Evolutionary conservation across 2,113 vertebrate species (phyloP).

Genomic region (Pterocles burchelli): DNA sequence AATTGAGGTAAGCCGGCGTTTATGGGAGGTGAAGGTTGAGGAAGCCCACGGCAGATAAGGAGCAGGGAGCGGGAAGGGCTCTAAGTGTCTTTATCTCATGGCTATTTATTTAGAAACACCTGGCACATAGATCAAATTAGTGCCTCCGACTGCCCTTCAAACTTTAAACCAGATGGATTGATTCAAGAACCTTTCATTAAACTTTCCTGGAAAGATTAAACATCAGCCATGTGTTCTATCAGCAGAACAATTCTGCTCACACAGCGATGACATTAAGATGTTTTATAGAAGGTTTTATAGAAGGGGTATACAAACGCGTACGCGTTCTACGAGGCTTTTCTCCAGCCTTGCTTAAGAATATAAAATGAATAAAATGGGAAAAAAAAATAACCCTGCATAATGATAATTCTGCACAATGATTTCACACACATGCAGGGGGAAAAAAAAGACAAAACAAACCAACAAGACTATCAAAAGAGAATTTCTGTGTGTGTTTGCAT

Average conservation of each 20-base stretch:
- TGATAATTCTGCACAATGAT: background rate
- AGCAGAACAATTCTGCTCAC: conserved; percentile 10
- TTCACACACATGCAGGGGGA: background rate
- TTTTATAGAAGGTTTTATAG: background rate
- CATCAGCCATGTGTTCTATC: conserved; percentile 23
- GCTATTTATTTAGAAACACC: conserved; percentile 55
- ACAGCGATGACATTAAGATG: background rate
- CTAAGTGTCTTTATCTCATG: background rate
- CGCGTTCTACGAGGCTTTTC: background rate
- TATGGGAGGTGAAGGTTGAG: background rate
- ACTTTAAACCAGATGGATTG: conserved; percentile 58
- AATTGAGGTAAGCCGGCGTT: background rate
- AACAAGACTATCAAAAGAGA: background rate
- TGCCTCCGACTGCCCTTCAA: conserved; percentile 49
- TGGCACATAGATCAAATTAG: conserved; percentile 8
- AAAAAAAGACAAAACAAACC: background rate
- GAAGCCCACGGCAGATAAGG: background rate
- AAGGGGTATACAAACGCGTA: background rate
- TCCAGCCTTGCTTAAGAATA: background rate
- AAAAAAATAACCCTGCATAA: background rate
- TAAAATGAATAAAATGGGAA: background rate
- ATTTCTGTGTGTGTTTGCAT: background rate
- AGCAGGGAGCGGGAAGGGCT: background rate
- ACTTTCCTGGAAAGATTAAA: conserved; percentile 65
- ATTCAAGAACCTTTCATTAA: conserved; percentile 52